Conservation (phyloP, 2,113 vertebrate genomes). For the Globicephala melas region DNA sequence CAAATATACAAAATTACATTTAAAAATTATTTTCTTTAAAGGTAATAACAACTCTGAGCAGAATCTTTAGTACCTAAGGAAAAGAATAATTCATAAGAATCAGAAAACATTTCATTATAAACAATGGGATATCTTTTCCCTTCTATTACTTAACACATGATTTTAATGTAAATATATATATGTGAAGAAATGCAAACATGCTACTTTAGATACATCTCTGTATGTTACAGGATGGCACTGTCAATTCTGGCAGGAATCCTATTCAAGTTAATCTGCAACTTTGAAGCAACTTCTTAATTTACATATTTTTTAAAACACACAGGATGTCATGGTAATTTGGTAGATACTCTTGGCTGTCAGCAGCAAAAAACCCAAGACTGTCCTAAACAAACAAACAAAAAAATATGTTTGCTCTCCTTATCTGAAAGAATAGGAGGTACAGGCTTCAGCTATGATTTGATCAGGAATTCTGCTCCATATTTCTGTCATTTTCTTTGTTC, state of each 20-base stretch:
- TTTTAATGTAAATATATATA: neutral
- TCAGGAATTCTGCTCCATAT: neutral
- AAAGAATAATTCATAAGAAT: neutral
- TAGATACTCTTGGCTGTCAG: neutral
- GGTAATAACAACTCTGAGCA: neutral
- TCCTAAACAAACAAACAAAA: neutral
- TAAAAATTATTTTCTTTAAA: neutral
- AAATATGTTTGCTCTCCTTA: accelerated
- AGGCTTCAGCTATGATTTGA: neutral
- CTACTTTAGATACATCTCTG: neutral
- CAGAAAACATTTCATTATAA: neutral
- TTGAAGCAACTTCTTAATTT: neutral
- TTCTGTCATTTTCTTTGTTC: neutral
- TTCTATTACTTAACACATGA: neutral
- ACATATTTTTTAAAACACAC: neutral
- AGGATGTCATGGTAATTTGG: neutral
- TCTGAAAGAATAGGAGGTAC: neutral
- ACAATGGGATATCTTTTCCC: neutral
- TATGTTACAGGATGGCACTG: neutral
- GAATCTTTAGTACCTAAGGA: neutral
- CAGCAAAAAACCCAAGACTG: neutral
- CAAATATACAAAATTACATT: neutral
- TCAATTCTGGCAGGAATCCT: neutral
- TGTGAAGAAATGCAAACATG: neutral
- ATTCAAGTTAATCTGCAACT: neutral